Evolutionary conservation across 2,888 invertebrate genomes (phyloP), one percentile per base, ranked within the genome.

Genomic region (Calameuta idolon): DNA sequence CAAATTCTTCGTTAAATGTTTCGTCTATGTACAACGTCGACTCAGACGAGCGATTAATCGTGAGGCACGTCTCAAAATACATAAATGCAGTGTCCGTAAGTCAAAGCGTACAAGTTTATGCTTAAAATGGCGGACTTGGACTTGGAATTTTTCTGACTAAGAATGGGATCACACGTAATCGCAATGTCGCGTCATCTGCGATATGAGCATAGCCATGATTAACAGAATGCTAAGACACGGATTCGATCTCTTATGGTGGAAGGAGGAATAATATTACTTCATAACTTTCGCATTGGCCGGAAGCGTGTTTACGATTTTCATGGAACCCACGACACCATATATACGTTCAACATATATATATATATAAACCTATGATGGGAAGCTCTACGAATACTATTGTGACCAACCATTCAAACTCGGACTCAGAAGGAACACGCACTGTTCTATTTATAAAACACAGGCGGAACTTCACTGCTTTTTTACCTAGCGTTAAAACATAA

Each of bases 381-480:
- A 77, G 74, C 77, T 74, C 73, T 74, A 34, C 34, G 73, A 73
- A 55, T 74, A 77, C 77, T 77, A 77, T 77, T 76, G 73, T 73
- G 73, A 71, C 55, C 23, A 55, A 23, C 55, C 23, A 55, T 55
- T 55, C 55, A 55, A 55, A 55, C 55, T 55, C 55, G 55, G 23
- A 23, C 23, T 15, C 55, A 55, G 55, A 55, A 33, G 74, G 37
- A 75, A 81, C 81, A 84, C 84, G 82, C 81, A 76, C 76, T 77
- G 76, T 74, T 81, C 84, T 87, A 87, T 87, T 87, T 86, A 87
- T 87, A 85, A 79, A 77, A 80, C 84, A 83, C 80, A 74, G 86
- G 87, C 87, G 87, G 87, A 87, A 87, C 84, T 87, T 76, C 76
- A 83, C 81, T 82, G 85, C 84, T 55, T 55, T 55, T 55, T 55